Evolutionary conservation across 1,140 invertebrate species (phyloP), one percentile per base, ranked within the genome.

Genomic region (Drosophila takahashii): DNA sequence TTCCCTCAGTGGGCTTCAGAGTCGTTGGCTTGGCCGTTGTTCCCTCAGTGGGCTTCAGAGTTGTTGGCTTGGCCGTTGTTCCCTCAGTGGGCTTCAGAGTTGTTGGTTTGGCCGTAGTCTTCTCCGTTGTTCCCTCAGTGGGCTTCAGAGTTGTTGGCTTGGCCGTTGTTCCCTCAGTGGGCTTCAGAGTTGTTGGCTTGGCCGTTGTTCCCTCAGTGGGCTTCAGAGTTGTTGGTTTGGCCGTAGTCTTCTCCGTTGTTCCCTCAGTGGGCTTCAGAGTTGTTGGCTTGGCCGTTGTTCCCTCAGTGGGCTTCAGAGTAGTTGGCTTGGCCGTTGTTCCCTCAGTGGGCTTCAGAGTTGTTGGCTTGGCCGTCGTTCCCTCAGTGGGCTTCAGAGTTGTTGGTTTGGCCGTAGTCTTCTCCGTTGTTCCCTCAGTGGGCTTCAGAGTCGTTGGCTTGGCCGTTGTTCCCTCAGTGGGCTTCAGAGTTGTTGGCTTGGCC

Each of bases 331-430:
- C 37, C 37, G 37, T 9, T n/a, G 37, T 39, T 15, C n/a, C n/a
- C 4, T 39, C 37, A 9, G 37, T 39, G n/a, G 37, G 37, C 41
- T 44, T 44, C 41, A 22, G 9, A 44, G 41, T 44, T 10, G 41
- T 44, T 0, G 41, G 41, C n/a, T 42, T 42, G 0, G 3, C 15
- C 15, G 1, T 18, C 0, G 39, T 42, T 3, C 2, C n/a, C 4
- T 57, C 53, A 8, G 53, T 27, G 5, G 53, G 53, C 11, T 44
- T 57, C 37, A 32, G 39, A 18, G 53, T 57, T 6, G 53, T 57
- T 0, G 37, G 39, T 6, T 39, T 39, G 0, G 4, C 37, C 3
- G 37, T n/a, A 1, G 37, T 39, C 37, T 41, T 15, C 36, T 50
- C 11, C n/a, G 52, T 41, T 7, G 37, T 39, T 22, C 15, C 9